A percentile compares a stretch with the other conserved stretches of the same genome.
Evolutionary conservation across 2,797 vertebrate species (phyloP).

Genomic region (Momotus momota): DNA sequence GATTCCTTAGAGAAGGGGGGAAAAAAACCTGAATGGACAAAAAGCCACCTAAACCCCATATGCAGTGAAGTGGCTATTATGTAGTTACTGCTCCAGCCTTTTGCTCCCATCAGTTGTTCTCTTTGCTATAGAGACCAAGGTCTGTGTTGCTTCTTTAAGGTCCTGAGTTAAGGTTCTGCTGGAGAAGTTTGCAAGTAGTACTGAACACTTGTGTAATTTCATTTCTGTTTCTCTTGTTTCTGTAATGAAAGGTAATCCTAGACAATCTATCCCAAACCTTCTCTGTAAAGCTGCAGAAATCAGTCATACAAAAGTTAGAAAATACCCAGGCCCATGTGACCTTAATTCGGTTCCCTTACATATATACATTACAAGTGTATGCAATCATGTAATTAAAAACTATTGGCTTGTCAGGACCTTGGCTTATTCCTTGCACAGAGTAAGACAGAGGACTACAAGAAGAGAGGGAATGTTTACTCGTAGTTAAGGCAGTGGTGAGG

Average conservation of each 20-base stretch:
- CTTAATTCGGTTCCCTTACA: conserved; percentile 34
- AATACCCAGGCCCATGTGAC: conserved; percentile 33
- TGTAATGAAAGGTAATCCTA: background rate
- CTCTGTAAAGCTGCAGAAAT: background rate
- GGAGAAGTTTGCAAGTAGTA: background rate
- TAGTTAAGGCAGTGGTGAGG: conserved; percentile 50
- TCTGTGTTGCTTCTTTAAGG: background rate
- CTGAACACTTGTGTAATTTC: background rate
- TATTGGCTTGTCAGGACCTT: conserved; percentile 65
- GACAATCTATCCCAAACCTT: background rate
- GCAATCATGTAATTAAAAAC: conserved; percentile 60
- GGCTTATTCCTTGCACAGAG: background rate
- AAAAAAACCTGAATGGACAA: too few relatives aligned
- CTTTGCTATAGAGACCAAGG: background rate
- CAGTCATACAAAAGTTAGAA: conserved; percentile 25
- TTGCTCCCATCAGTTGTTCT: background rate
- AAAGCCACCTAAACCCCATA: background rate
- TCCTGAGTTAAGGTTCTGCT: background rate
- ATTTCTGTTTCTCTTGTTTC: background rate
- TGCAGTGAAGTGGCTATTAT: background rate
- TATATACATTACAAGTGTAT: conserved; percentile 37
- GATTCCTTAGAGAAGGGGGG: background rate
- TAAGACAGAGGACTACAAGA: conserved; percentile 24
- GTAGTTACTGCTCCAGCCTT: background rate
- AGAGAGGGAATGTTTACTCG: conserved; percentile 56